Conservation (phyloP, 1,140 invertebrate species). For the Helicoverpa armigera region DNA sequence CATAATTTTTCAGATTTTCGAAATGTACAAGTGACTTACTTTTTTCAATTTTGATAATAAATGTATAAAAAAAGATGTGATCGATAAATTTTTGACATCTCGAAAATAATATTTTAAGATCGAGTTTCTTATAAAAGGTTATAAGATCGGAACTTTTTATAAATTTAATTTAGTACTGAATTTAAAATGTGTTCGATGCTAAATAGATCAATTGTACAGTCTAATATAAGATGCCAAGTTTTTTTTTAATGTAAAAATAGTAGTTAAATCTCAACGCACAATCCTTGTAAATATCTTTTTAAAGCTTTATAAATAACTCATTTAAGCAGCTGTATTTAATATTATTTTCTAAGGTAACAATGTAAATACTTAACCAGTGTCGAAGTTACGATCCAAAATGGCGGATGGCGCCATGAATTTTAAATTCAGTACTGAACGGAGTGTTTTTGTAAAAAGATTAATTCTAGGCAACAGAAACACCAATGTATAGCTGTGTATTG, state of each 20-base stretch:
- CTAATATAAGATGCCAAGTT: background rate
- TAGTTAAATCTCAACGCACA: background rate
- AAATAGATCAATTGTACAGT: constrained; percentile 2
- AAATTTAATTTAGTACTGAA: constrained; percentile 11
- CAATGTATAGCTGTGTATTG: background rate
- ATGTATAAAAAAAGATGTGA: too few relatives aligned
- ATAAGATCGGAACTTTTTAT: constrained; percentile 16
- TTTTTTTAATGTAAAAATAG: background rate
- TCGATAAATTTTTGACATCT: background rate
- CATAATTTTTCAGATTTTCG: too few relatives aligned
- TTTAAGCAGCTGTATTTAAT: constrained; percentile 4
- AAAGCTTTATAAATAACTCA: background rate
- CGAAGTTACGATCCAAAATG: background rate
- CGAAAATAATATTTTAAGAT: constrained; percentile 18
- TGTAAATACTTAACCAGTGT: background rate
- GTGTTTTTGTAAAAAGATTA: constrained; percentile 20
- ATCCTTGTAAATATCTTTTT: background rate
- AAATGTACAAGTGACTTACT: too few relatives aligned
- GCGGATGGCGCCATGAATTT: background rate
- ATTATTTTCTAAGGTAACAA: constrained; percentile 10
- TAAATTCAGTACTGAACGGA: constrained; percentile 17
- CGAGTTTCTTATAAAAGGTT: constrained; percentile 1
- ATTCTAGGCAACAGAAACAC: constrained; percentile 10
- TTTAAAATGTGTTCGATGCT: background rate
- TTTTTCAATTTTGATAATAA: too few relatives aligned